These are phyloP conservation scores for Pituophis catenifer DNA, from an alignment of 2,113 vertebrate genomes.

Conservation along the genomic window DNA sequence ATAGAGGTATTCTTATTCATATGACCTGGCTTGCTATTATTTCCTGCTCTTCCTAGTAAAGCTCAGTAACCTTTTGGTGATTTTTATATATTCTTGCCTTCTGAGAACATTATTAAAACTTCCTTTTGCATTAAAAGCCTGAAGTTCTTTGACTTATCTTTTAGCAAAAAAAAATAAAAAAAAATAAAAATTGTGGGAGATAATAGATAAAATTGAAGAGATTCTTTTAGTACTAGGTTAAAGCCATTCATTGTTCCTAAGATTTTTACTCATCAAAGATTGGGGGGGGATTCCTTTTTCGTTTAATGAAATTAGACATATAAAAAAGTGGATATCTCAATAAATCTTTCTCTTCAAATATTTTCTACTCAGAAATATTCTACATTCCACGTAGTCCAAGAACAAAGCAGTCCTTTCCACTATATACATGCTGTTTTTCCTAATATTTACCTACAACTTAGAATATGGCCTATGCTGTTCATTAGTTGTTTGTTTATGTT, in stretches of 20 bases:
- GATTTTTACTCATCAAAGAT: not conserved
- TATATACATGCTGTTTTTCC: not conserved
- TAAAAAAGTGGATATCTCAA: not conserved
- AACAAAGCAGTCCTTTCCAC: not conserved
- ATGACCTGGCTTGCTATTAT: not conserved
- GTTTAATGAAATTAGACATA: not conserved
- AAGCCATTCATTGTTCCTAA: not conserved
- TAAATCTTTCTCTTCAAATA: not conserved
- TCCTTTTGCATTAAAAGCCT: not conserved
- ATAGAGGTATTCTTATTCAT: not conserved
- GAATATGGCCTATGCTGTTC: not conserved
- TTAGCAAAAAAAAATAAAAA: not conserved
- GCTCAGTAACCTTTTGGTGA: not conserved
- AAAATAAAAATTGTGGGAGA: not conserved
- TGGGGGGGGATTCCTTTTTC: not conserved
- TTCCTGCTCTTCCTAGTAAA: not conserved
- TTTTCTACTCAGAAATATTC: not conserved
- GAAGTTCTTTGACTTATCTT: not conserved
- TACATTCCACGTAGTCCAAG: not conserved
- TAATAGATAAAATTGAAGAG: not conserved
- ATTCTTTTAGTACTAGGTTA: not conserved
- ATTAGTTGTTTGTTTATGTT: not conserved
- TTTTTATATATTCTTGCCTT: not conserved
- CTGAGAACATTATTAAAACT: not conserved
- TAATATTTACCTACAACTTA: not conserved